Conservation (phyloP, 2,797 vertebrate species). For the Catharus ustulatus region DNA sequence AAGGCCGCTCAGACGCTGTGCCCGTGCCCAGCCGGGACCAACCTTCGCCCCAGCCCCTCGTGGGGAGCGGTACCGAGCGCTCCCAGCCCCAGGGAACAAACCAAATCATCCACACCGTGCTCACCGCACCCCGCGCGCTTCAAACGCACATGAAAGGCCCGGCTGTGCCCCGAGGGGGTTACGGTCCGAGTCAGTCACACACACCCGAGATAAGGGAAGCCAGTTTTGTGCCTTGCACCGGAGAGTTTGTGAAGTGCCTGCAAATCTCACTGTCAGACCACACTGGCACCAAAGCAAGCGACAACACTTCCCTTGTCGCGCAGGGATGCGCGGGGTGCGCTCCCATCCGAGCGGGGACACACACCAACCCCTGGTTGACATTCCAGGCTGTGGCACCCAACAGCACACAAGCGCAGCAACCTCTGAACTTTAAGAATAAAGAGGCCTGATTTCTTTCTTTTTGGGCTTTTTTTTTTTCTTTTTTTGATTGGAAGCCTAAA, state of each 20-base stretch:
- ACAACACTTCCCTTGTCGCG: not conserved
- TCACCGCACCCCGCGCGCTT: not conserved
- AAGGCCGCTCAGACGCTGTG: not conserved
- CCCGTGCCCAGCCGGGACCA: not conserved
- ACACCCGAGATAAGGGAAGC: not conserved
- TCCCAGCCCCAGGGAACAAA: not conserved
- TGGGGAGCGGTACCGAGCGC: not conserved
- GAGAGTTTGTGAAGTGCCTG: not conserved
- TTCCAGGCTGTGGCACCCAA: not conserved
- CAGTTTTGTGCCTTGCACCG: not conserved
- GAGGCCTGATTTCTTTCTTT: not conserved
- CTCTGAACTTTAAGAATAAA: not conserved
- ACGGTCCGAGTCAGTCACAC: not conserved
- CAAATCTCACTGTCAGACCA: not conserved
- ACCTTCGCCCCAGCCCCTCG: not conserved
- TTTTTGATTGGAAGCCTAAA: not conserved
- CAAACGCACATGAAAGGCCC: not conserved
- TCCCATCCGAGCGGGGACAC: not conserved
- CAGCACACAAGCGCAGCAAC: not conserved
- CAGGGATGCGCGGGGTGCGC: fast-evolving
- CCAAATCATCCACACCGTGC: not conserved
- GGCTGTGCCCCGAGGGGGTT: not conserved
- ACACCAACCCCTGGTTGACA: not conserved
- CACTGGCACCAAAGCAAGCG: not conserved
- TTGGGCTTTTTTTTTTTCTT: no score